These are phyloP conservation scores for Trachelus stipa DNA, from an alignment of 2,888 invertebrate species.

Conservation along the genomic window DNA sequence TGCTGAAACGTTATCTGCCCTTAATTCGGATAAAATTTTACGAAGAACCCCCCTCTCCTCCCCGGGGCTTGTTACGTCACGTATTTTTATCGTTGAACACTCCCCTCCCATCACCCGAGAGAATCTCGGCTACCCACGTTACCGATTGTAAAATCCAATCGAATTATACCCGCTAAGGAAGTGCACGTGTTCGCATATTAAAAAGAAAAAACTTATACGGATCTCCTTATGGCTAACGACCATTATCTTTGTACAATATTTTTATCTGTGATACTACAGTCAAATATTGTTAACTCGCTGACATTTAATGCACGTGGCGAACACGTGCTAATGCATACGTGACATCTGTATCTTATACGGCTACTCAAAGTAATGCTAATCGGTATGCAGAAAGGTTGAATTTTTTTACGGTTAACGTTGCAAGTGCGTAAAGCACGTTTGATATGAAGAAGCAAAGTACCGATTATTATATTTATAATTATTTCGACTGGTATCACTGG, in stretches of 20 bases:
- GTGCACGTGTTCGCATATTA: background rate
- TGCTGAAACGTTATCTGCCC: constrained; percentile 15
- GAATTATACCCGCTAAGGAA: background rate
- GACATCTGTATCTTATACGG: background rate
- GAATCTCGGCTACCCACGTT: background rate
- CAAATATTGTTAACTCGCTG: background rate
- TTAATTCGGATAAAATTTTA: constrained; percentile 36
- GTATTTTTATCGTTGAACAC: background rate
- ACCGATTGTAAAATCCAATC: background rate
- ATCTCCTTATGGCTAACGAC: background rate
- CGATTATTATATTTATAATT: background rate
- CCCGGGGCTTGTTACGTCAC: background rate
- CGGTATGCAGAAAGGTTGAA: too few relatives aligned
- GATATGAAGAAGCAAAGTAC: background rate
- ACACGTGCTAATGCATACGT: background rate
- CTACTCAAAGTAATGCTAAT: background rate
- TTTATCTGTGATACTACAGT: background rate
- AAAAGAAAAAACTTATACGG: background rate
- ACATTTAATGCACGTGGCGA: background rate
- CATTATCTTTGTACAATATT: background rate
- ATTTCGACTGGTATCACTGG: background rate
- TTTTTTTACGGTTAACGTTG: too few relatives aligned
- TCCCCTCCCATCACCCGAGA: too few relatives aligned
- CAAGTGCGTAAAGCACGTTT: background rate
- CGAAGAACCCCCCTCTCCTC: background rate